Percentiles rank a stretch among this genome's conserved stretches.
Evolutionary conservation across 2,797 vertebrate genomes (phyloP).

Genomic region (Pristis pectinata): DNA sequence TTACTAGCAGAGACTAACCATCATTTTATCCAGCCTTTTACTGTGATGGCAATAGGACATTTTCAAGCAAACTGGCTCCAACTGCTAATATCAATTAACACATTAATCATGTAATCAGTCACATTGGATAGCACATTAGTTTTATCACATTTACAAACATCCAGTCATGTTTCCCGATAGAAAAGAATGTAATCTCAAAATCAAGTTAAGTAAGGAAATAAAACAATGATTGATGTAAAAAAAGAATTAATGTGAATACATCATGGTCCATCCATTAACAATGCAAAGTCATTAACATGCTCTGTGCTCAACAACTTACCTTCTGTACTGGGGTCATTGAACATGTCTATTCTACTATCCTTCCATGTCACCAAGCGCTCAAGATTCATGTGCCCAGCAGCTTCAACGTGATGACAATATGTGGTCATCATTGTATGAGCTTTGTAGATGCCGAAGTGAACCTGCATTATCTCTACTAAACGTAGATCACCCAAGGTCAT

Average conservation of each 20-base stretch:
- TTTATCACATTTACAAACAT: neutral
- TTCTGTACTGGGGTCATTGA: constrained; percentile 53
- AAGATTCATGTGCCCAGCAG: constrained; percentile 52
- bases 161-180: neutral
- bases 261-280: constrained; percentile 44
- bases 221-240: neutral
- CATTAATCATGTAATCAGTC: neutral
- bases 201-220: neutral
- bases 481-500: constrained; percentile 46
- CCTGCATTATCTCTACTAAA: constrained; percentile 61
- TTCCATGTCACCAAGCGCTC: constrained; percentile 58
- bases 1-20: neutral
- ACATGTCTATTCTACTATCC: constrained; percentile 61
- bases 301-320: constrained; percentile 61
- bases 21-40: neutral
- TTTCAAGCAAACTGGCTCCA: neutral
- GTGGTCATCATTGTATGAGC: constrained; percentile 58
- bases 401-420: constrained; percentile 51
- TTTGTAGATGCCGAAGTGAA: constrained; percentile 57
- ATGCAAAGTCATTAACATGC: constrained; percentile 50
- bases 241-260: neutral
- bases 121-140: neutral
- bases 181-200: neutral
- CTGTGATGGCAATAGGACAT: neutral
- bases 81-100: constrained; percentile 8